phyloP scores from a whole-genome alignment of 2,888 invertebrate genomes.

The Tillus elongatus region DNA sequence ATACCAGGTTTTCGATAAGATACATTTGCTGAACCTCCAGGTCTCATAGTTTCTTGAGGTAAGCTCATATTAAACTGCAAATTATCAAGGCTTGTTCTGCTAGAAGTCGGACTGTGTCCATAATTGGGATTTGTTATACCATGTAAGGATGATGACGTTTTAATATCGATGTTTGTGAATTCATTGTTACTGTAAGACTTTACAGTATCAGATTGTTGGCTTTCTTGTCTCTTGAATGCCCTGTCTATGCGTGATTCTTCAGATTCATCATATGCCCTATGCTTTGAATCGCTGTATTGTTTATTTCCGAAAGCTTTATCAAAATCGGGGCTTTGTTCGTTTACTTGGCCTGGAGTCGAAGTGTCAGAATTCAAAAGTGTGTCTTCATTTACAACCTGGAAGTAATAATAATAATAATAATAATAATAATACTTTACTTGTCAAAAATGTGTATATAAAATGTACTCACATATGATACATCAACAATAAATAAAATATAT shows the following conservation, averaged over 20 bases:
- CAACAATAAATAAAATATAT: too few species aligned
- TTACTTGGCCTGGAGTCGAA: background rate
- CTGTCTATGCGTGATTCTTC: constrained; percentile 37
- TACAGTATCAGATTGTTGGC: constrained; percentile 24
- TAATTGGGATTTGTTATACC: constrained; percentile 42
- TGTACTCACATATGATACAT: too few species aligned
- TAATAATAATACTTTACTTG: too few species aligned
- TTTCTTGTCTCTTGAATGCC: constrained; percentile 37
- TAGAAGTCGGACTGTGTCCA: constrained; percentile 33
- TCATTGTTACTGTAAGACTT: constrained; percentile 8
- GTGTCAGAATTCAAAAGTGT: background rate
- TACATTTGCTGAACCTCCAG: constrained; percentile 9
- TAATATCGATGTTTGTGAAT: constrained; percentile 21
- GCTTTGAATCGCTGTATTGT: constrained; percentile 13
- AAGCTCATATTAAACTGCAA: constrained; percentile 25
- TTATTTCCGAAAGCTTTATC: constrained; percentile 29
- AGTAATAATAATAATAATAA: too few species aligned
- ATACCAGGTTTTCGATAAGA: constrained; percentile 42
- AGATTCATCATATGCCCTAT: constrained; percentile 22
- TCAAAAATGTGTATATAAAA: too few species aligned
- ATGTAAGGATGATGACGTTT: constrained; percentile 31
- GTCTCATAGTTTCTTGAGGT: constrained; percentile 9
- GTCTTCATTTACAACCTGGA: constrained; percentile 1
- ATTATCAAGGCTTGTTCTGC: constrained; percentile 30
- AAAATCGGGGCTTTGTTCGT: constrained; percentile 23